Evolutionary conservation across 2,888 invertebrate species (phyloP).

Genomic region (Imbricaverruca yamaguchii): DNA sequence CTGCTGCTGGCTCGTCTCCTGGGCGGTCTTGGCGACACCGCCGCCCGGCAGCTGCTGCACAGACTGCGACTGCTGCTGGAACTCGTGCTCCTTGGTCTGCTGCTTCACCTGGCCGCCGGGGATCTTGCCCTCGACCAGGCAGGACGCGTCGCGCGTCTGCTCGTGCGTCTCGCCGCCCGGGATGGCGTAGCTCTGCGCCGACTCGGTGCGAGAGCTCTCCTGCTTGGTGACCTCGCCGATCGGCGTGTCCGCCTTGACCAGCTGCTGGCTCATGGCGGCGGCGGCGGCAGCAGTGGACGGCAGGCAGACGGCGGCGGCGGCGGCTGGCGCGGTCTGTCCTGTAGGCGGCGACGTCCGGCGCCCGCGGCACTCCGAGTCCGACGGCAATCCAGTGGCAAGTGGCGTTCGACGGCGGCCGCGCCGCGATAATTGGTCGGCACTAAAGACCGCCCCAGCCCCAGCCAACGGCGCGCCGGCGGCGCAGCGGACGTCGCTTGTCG

Average conservation of each 20-base stretch:
- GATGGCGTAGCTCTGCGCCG: conserved; percentile 15
- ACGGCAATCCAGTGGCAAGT: background rate
- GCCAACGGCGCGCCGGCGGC: too few relatives aligned
- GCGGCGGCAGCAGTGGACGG: background rate
- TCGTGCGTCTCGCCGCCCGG: conserved; percentile 3
- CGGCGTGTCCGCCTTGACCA: background rate
- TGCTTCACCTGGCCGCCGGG: conserved; percentile 2
- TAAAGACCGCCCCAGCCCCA: background rate
- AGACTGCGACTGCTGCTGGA: background rate
- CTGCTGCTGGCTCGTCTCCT: background rate
- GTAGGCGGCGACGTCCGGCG: background rate
- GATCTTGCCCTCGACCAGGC: background rate
- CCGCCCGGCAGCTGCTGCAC: background rate
- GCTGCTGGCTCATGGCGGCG: conserved; percentile 12
- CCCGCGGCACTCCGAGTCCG: background rate
- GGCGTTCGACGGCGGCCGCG: background rate
- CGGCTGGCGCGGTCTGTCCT: background rate
- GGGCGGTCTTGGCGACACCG: background rate
- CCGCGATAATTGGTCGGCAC: background rate
- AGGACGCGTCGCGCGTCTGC: background rate
- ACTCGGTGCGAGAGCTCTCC: background rate
- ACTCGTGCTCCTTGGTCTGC: conserved; percentile 7
- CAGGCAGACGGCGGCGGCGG: background rate
- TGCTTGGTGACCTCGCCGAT: conserved; percentile 10
- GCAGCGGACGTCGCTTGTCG: background rate